Base-by-base conservation (phyloP, 2,797 vertebrate genomes). In the Chelon labrosus region DNA sequence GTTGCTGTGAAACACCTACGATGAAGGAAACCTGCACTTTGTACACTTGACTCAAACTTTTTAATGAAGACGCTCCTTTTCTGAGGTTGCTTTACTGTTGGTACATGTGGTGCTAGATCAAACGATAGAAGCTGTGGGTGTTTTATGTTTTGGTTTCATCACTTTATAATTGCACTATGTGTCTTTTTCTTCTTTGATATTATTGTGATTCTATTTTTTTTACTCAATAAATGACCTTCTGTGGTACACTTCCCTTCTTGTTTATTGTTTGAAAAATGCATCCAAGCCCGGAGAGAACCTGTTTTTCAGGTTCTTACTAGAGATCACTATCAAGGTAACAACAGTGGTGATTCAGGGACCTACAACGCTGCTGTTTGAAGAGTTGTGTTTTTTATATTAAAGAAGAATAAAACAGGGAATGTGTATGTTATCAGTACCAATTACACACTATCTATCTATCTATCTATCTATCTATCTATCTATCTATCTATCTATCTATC, bases 11-110 rank as follows among this genome's bases (percentile, higher is more conserved):
- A 66, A 14, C 59, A 54, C 19, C 10, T n/a, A 31, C 6, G 54
- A 65, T 72, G 77, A 85, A 85, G 79, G 60, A 84, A 78, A 73
- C 31, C n/a, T 53, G 65, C 50, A 85, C 74, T 83, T 82, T 65
- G n/a, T 14, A 13, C 14, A 1, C 14, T n/a, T n/a, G 7, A 71
- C 37, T 65, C 9, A 42, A 7, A 44, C 31, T 63, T 7, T 31
- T 53, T 20, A 53, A 31, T 19, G 7, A 71, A 31, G 2, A 56
- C 39, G 54, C 6, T 67, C 9, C 11, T 13, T 44, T 13, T 7
- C 10, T 74, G n/a, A 51, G 38, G 35, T 37, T 55, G 7, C 0
- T 22, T 22, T 22, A 22, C 22, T 22, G 2, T 22, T 22, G 22
- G 22, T 22, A 2, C 10, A 17, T 17, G 63, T 20, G 22, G 3